Conservation (phyloP, 2,113 vertebrate species). For the Psilopogon haemacephalus region DNA sequence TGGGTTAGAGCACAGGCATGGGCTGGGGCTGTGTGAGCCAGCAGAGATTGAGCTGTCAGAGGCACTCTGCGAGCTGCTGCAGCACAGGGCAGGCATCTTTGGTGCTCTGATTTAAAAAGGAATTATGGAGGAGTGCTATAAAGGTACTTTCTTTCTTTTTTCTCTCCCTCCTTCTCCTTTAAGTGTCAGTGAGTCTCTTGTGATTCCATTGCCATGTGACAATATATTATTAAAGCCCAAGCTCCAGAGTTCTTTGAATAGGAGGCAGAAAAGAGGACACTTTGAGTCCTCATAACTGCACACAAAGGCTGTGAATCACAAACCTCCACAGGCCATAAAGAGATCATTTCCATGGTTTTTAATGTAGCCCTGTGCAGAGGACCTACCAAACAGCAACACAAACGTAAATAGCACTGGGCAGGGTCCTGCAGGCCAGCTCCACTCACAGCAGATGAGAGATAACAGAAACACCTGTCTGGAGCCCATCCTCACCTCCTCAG, state of each 20-base stretch:
- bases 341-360: not conserved
- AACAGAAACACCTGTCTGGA: not conserved
- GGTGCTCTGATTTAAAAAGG: not conserved
- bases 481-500: not conserved
- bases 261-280: not conserved
- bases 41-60: not conserved
- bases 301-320: not conserved
- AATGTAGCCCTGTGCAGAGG: not conserved
- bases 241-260: not conserved
- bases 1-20: not conserved
- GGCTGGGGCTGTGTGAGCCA: not conserved
- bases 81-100: not conserved
- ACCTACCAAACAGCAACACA: not conserved
- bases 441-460: not conserved
- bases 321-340: not conserved
- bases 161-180: not conserved
- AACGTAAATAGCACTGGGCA: not conserved
- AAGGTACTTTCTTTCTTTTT: not conserved
- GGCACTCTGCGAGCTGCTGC: not conserved
- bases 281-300: not conserved
- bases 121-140: not conserved
- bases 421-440: conserved; percentile 6
- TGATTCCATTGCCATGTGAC: not conserved
- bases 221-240: not conserved
- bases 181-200: not conserved